Evolutionary conservation across 2,888 invertebrate species (phyloP).

Genomic region (Hemicrepidius hirtus): DNA sequence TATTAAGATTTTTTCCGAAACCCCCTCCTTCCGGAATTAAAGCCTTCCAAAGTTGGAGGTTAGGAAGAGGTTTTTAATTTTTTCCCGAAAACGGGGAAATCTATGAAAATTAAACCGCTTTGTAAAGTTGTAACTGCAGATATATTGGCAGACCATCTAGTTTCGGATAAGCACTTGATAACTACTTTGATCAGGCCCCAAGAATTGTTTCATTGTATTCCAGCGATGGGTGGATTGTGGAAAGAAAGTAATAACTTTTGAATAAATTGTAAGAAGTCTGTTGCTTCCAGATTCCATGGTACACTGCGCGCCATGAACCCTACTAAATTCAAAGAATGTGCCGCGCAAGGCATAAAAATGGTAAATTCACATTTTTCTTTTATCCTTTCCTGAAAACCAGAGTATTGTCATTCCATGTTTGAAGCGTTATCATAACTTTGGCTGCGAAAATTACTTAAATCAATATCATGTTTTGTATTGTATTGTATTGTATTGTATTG

Average conservation of each 20-base stretch:
- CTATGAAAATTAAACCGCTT: no score
- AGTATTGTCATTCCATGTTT: not conserved
- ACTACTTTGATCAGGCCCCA: not conserved
- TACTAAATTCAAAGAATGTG: no score
- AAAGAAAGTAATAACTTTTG: constrained; percentile 1
- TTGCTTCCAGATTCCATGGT: not conserved
- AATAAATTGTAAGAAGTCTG: not conserved
- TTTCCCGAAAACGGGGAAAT: no score
- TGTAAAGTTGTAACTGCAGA: constrained; percentile 2
- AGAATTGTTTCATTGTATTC: not conserved
- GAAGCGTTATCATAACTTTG: constrained; percentile 14
- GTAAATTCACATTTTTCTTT: not conserved
- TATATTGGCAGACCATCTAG: not conserved
- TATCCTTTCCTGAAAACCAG: not conserved
- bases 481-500: no score
- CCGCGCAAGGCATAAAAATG: no score
- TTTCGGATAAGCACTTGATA: not conserved
- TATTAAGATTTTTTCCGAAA: no score
- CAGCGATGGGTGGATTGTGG: not conserved
- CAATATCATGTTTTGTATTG: not conserved
- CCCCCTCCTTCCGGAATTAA: no score
- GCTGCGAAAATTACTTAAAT: not conserved
- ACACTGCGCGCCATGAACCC: not conserved
- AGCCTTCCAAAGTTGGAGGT: no score
- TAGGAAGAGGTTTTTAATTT: no score